phyloP scores from a whole-genome alignment of 2,888 invertebrate species.

The Steinernema scapterisci region DNA sequence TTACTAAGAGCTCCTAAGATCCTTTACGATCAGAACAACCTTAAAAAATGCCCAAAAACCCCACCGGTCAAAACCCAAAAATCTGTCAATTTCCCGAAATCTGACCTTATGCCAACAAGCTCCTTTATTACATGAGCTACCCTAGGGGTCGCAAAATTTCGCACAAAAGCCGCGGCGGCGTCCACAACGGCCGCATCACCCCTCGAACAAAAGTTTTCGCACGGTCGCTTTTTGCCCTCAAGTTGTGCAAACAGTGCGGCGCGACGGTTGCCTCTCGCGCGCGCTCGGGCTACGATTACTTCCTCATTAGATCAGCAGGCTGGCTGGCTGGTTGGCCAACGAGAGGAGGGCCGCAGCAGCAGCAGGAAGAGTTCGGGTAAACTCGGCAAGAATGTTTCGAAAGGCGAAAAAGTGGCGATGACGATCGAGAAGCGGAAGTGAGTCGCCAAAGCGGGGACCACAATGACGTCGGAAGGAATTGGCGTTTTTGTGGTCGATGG shows the following conservation, averaged over 20 bases:
- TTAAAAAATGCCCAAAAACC: no score
- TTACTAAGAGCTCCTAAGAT: no score
- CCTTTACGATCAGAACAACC: no score
- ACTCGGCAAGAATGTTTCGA: not conserved
- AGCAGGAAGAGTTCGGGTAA: conserved; percentile 5
- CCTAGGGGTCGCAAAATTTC: conserved; percentile 1
- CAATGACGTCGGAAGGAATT: not conserved
- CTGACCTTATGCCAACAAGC: no score
- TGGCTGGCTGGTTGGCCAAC: no score
- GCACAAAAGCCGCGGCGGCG: conserved; percentile 21
- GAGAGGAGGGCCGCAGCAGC: no score
- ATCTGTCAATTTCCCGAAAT: no score
- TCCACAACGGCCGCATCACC: no score
- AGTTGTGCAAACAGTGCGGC: conserved; percentile 19
- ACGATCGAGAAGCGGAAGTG: conserved; percentile 10
- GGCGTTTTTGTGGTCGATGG: not conserved
- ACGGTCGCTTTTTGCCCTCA: conserved; percentile 5
- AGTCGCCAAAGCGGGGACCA: not conserved
- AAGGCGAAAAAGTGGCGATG: not conserved
- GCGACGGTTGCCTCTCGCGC: no score
- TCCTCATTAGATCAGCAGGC: conserved; percentile 22
- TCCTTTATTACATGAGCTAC: no score
- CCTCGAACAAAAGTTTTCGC: conserved; percentile 11
- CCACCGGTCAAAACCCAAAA: no score
- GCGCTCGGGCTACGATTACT: not conserved